These are phyloP conservation scores for Gymnoscopelus microlampas DNA, from an alignment of 2,797 vertebrate genomes.

Conservation along the genomic window DNA sequence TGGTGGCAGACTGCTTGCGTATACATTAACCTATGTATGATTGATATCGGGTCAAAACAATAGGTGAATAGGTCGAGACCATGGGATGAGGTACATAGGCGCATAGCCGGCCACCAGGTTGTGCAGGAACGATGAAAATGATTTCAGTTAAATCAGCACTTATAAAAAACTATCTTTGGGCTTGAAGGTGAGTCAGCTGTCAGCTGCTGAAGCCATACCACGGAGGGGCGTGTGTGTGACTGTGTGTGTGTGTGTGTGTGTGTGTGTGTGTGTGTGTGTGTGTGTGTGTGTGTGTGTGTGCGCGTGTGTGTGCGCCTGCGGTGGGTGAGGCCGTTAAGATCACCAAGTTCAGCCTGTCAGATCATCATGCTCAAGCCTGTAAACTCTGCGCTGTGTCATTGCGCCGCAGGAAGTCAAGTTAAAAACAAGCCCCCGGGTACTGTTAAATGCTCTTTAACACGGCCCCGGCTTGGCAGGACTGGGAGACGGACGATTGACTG, in stretches of 20 bases:
- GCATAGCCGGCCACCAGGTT: too few species aligned
- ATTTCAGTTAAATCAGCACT: too few species aligned
- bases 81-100: too few species aligned
- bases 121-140: too few species aligned
- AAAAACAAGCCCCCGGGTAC: not conserved
- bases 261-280: too few species aligned
- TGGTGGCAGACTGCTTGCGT: not conserved
- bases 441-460: not conserved
- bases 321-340: not conserved
- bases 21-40: not conserved
- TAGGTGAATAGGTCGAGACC: too few species aligned
- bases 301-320: too few species aligned
- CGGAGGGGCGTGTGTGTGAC: not conserved
- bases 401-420: not conserved
- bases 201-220: not conserved
- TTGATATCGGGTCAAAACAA: too few species aligned
- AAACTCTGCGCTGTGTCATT: not conserved
- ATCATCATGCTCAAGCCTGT: not conserved
- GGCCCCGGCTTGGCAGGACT: not conserved
- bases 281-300: too few species aligned
- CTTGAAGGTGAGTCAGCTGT: conserved; percentile 3
- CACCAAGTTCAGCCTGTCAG: conserved; percentile 3
- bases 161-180: not conserved
- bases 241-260: too few species aligned
- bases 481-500: not conserved